Base-by-base conservation (phyloP, 2,113 vertebrate species). In the Semnornis frantzii region DNA sequence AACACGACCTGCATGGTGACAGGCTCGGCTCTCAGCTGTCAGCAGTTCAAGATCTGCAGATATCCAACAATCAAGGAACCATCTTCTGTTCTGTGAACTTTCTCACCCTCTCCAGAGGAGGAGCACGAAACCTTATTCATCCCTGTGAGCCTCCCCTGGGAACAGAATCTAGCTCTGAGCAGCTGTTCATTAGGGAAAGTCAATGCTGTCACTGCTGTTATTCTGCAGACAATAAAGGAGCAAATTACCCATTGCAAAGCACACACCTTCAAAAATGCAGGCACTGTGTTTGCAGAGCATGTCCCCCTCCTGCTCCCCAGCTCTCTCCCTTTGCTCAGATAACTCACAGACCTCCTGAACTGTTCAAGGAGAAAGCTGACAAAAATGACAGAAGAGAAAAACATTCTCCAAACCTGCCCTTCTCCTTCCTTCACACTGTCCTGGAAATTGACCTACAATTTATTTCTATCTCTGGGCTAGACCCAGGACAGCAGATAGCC, bases 181-280 rank as follows among this genome's bases (percentile, higher is more conserved):
- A 96, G 96, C 95, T 95, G 96, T 93, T 96, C 96, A 92, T 95
- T 96, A 93, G 75, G 87, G 87, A 96, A 94, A 96, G 95, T 95
- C 96, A 96, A 48, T 91, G 95, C 94, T 96, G 95, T 93, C 92
- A 80, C 89, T 94, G 89, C 91, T 93, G 92, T 95, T 93, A 93
- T 91, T 89, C 96, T 89, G 94, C 96, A 94, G 95, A 93, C 91
- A 96, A 96, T 95, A 93, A 94, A 91, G 87, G 85, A 93, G 87
- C 82, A 96, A 96, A 96, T 94, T 94, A 87, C 68, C 92, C 92
- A 92, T 77, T 89, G 89, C 91, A 80, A 89, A 95, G 87, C 81
- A 66, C 91, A 95, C 95, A 94, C 96, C 96, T 96, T 91, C 84
- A 79, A 37, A 94, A 96, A 89, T 13, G 79, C 33, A 13, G 66